These are phyloP conservation scores for Tribolium castaneum DNA, from an alignment of 1,140 invertebrate species.

Conservation along the genomic window DNA sequence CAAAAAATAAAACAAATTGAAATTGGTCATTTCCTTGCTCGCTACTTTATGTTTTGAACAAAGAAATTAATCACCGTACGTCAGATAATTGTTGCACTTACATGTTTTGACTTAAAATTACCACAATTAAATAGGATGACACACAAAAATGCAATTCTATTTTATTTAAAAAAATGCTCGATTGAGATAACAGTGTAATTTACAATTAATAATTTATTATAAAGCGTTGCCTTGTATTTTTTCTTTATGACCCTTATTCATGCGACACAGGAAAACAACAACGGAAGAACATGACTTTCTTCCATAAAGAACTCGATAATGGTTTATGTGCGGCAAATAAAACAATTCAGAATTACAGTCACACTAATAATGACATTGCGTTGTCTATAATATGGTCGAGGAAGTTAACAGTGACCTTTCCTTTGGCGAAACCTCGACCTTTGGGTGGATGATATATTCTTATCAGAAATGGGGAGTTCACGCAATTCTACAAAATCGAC, in stretches of 20 bases:
- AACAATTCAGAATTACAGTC: constrained; percentile 20
- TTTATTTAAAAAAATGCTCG: too few species aligned
- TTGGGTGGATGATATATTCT: constrained; percentile 24
- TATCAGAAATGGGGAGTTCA: constrained; percentile 9
- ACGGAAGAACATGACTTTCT: neutral
- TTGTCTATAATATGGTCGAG: constrained; percentile 27
- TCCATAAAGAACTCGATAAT: neutral
- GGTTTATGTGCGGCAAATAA: neutral
- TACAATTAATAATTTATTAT: neutral
- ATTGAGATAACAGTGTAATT: too few species aligned
- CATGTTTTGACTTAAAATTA: too few species aligned
- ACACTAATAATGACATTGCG: constrained; percentile 21
- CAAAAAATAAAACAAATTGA: too few species aligned
- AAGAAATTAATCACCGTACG: too few species aligned
- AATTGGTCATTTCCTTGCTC: too few species aligned
- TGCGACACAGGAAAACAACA: neutral
- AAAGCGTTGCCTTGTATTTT: neutral
- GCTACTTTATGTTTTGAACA: too few species aligned
- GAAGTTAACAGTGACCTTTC: constrained; percentile 28
- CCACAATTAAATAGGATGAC: too few species aligned
- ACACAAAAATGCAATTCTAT: too few species aligned
- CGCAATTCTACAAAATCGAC: constrained; percentile 2
- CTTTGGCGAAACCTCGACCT: constrained; percentile 25
- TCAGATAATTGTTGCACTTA: too few species aligned
- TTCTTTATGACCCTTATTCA: neutral